Base-by-base conservation (phyloP, 2,888 invertebrate species). In the Lasioglossum pauxillum region DNA sequence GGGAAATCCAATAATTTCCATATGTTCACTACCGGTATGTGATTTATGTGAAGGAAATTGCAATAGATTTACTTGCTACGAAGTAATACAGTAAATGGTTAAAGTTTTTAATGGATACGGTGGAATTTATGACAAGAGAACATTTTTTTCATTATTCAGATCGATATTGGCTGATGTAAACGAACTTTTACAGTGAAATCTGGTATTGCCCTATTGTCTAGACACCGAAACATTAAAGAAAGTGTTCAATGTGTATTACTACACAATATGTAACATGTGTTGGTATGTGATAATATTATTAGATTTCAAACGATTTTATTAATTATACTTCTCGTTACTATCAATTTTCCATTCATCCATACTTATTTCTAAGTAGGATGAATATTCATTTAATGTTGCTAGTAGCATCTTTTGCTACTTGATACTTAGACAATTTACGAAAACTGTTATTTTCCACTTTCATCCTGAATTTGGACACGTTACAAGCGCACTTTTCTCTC, bases 231-330 rank as follows among this genome's bases (percentile, higher is more conserved):
- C 19, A 79, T 85, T 85, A 75, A 77, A 41, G 41, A 90, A 89
- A 84, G 88, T 90, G 91, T 90, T 91, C 90, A 88, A 57, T 88
- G 82, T 86, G 84, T 72, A 82, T 85, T 83, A 74, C 67, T 80
- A 82, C 78, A 64, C 78, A 85, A 67, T 73, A 53, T 85, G 57
- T 38, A 27, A 80, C 69, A 67, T 86, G 67, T 80, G 75, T 75
- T 81, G 78, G 80, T 88, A 82, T 88, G 82, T 81, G 84, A 84
- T 90, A 80, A 83, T 84, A 75, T 90, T 84, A 82, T 69, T 67
- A 75, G 69, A 75, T 10, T 86, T 76, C 23, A 81, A 85, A 83
- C 69, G 79, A 64, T 77, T 84, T 69, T 75, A 83, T 31, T 79
- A 74, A 82, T 76, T 79, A 80, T 80, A 80, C 76, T 78, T 80